Evolutionary conservation across 2,888 invertebrate genomes (phyloP).

Genomic region (Diarsia rubi): DNA sequence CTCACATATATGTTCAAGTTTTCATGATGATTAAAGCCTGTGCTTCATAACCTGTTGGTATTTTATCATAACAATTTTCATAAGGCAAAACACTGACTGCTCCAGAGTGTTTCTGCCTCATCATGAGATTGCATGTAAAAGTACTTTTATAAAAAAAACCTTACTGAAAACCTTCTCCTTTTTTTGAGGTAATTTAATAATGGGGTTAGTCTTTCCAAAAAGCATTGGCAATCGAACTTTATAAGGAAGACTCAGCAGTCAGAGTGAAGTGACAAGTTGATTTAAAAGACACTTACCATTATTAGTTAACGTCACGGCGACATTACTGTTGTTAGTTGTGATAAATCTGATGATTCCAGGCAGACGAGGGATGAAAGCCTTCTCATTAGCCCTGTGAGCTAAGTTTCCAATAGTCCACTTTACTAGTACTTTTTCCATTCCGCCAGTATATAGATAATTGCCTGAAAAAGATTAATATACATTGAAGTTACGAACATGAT

Average conservation of each 20-base stretch:
- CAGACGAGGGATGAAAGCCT: conserved; percentile 84
- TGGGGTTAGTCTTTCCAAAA: neutral
- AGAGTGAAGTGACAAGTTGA: neutral
- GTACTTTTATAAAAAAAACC: neutral
- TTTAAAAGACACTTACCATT: conserved; percentile 83
- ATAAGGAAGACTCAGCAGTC: neutral
- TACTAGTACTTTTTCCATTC: conserved; percentile 87
- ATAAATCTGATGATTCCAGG: conserved; percentile 85
- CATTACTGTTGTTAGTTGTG: conserved; percentile 79
- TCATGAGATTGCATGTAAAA: neutral
- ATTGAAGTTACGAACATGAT: neutral
- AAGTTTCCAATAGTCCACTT: conserved; percentile 86
- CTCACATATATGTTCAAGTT: no score
- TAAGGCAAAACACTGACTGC: neutral
- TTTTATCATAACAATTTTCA: neutral
- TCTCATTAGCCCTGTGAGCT: conserved; percentile 80
- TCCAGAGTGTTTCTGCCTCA: neutral
- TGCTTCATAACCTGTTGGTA: neutral
- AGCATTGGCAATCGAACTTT: neutral
- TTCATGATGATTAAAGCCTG: neutral
- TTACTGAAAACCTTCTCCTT: neutral
- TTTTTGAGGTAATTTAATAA: neutral
- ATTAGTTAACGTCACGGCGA: conserved; percentile 84
- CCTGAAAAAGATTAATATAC: conserved; percentile 71
- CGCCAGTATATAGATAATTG: conserved; percentile 85